These are phyloP conservation scores for Palaemon carinicauda DNA, from an alignment of 1,140 invertebrate genomes.

Conservation along the genomic window DNA sequence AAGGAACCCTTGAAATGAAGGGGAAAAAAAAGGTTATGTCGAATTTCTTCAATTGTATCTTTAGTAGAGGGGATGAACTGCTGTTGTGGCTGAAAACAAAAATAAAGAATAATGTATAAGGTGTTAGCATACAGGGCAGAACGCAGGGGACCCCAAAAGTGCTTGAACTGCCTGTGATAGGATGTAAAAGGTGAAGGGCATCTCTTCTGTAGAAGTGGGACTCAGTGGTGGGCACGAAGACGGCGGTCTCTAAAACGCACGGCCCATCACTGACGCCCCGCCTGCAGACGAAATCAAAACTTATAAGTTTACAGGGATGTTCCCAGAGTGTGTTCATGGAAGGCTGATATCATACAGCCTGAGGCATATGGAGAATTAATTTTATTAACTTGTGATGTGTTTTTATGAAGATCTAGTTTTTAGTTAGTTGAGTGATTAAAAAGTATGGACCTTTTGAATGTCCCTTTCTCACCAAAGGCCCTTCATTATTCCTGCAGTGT, in stretches of 20 bases:
- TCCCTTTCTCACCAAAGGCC: conserved; percentile 55
- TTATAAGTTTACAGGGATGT: conserved; percentile 46
- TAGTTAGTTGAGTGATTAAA: conserved; percentile 56
- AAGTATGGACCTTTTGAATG: conserved; percentile 51
- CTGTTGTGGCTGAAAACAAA: background rate
- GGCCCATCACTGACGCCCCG: conserved; percentile 28
- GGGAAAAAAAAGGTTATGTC: too few species aligned
- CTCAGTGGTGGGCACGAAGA: conserved; percentile 31
- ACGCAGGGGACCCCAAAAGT: conserved; percentile 49
- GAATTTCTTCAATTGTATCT: too few species aligned
- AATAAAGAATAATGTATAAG: background rate
- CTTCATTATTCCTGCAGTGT: conserved; percentile 56
- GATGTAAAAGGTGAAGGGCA: conserved; percentile 51
- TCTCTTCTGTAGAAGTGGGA: conserved; percentile 50
- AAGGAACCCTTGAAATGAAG: too few species aligned
- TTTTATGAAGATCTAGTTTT: conserved; percentile 55
- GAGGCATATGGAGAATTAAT: conserved; percentile 54
- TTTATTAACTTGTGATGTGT: conserved; percentile 55
- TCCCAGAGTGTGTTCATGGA: conserved; percentile 45
- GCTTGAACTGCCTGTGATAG: conserved; percentile 55
- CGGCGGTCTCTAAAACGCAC: conserved; percentile 49
- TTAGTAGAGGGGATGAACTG: too few species aligned
- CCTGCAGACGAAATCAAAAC: conserved; percentile 56
- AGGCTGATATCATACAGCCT: conserved; percentile 42
- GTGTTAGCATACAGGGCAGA: conserved; percentile 36